A percentile compares a stretch with the other conserved stretches of the same genome.
Evolutionary conservation across 2,113 vertebrate genomes (phyloP).

Genomic region (Uria aalge): DNA sequence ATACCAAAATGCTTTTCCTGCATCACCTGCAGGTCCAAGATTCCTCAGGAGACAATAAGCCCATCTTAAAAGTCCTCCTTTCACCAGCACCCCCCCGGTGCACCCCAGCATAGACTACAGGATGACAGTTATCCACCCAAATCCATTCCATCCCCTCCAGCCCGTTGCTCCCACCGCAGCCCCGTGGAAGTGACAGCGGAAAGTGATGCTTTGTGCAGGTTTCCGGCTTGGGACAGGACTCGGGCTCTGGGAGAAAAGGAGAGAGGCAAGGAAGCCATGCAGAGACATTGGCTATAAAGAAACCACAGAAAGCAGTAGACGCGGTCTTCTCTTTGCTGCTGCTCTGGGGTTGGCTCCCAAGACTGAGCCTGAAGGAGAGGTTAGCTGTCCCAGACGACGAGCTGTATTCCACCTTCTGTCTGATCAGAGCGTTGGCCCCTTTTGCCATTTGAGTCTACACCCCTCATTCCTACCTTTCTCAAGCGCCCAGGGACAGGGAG

Average conservation of each 20-base stretch:
- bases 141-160: not conserved
- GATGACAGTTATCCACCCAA: not conserved
- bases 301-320: not conserved
- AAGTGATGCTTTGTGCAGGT: too few species aligned
- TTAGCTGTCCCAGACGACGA: rapidly evolving
- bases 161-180: not conserved
- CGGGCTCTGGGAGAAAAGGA: not conserved
- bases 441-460: not conserved
- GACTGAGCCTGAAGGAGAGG: not conserved
- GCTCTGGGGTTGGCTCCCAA: not conserved
- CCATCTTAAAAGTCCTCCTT: not conserved
- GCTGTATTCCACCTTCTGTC: not conserved
- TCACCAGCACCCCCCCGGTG: not conserved
- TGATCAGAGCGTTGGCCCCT: not conserved
- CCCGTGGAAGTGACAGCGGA: rapidly evolving
- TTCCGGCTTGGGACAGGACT: not conserved
- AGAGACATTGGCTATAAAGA: not conserved
- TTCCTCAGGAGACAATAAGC: not conserved
- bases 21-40: not conserved
- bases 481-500: not conserved
- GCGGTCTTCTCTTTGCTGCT: not conserved
- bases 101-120: not conserved
- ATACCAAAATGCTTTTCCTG: not conserved
- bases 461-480: not conserved
- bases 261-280: not conserved